phyloP scores from a whole-genome alignment of 1,140 invertebrate genomes.

The Scaptomyza hsui region DNA sequence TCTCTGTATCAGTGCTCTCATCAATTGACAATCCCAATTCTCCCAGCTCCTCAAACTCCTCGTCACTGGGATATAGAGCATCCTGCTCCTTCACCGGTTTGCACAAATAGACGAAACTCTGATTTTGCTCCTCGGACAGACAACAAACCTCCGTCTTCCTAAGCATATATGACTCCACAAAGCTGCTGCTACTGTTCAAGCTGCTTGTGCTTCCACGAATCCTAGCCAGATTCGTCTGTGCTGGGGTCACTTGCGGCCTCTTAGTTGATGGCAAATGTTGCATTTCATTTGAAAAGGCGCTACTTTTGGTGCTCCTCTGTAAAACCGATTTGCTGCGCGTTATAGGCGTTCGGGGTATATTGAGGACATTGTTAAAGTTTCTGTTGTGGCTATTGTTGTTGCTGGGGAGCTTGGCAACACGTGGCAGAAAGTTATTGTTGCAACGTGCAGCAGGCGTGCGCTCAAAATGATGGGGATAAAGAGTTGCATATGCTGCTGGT shows the following conservation, averaged over 20 bases:
- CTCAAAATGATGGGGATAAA: no score
- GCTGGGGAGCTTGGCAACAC: conserved; percentile 25
- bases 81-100: conserved; percentile 59
- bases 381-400: conserved; percentile 13
- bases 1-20: background rate
- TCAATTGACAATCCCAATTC: background rate
- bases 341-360: background rate
- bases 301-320: background rate
- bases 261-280: background rate
- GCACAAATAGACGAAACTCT: conserved; percentile 67
- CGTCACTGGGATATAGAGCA: background rate
- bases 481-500: background rate
- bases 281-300: background rate
- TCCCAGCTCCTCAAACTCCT: background rate
- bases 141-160: no score
- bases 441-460: background rate
- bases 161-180: conserved; percentile 19
- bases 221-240: background rate
- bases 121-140: conserved; percentile 50
- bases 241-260: background rate
- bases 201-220: background rate
- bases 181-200: conserved; percentile 3
- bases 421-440: conserved; percentile 37
- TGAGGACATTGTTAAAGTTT: conserved; percentile 4
- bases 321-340: background rate